Base-by-base conservation (phyloP, 1,140 invertebrate species). In the Monochamus saltuarius region DNA sequence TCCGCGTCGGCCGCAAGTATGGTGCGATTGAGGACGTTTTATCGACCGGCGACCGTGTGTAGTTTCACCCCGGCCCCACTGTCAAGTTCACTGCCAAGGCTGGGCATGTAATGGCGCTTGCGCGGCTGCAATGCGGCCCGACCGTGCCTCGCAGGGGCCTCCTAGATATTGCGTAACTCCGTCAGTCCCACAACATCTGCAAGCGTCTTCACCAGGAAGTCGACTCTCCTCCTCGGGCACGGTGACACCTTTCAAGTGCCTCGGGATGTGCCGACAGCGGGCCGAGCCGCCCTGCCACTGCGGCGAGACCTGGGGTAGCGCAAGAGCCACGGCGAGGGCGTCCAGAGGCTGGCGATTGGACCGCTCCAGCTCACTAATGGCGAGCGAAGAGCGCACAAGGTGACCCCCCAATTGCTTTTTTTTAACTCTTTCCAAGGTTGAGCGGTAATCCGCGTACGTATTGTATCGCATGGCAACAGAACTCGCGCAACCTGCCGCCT, bases 21-120 rank as follows among this genome's bases (percentile, higher is more conserved):
- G 40, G 6, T 2, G 22, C 22, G 22, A 29, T 29, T 29, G 22
- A 29, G 22, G 22, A 61, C 74, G 69, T 53, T 45, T 40, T 62
- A 59, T 67, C 59, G 62, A 63, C 38, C 57, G 22, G 58, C 42
- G 49, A 22, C 17, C 61, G 53, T 59, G 61, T 59, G 66, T 69
- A 65, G 40, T 50, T 59, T 57, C 57, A 67, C 59, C 70, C 67
- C 66, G 63, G 66, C 74, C 69, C 73, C 34, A 73, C 76, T 66
- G 60, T 79, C 80, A 81, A 81, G 81, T 81, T 81, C 80, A 81
- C 78, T 81, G 80, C 78, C 80, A 81, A 81, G 80, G 80, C 80
- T 78, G 79, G 79, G 79, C 78, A 75, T 75, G 74, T 70, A 72
- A 70, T 72, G 75, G 73, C 79, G 80, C 79, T 75, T 73, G 77